phyloP scores from a whole-genome alignment of 2,888 invertebrate species.

The Hypsopygia costalis region DNA sequence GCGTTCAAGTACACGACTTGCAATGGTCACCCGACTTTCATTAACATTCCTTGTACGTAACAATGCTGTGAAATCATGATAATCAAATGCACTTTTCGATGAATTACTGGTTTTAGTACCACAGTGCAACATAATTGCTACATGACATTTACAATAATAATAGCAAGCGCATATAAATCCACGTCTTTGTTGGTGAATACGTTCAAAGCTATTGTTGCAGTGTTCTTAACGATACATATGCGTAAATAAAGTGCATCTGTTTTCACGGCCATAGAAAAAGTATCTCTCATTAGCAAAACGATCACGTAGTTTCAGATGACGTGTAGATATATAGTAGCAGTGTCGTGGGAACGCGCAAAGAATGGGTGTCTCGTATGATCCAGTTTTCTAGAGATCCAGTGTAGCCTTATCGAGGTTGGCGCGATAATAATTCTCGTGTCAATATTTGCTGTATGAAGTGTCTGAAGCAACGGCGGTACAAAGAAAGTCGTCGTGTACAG shows the following conservation, averaged over 20 bases:
- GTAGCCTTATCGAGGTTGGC: conserved; percentile 65
- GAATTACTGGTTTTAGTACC: no score
- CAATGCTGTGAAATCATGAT: conserved; percentile 2
- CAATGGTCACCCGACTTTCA: conserved; percentile 45
- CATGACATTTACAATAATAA: no score
- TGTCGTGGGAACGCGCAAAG: conserved; percentile 70
- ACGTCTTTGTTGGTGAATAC: no score
- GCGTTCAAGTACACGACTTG: conserved; percentile 44
- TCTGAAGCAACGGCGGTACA: conserved; percentile 36
- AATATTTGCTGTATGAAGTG: conserved; percentile 59
- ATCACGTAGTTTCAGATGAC: conserved; percentile 62
- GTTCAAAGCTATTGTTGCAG: no score
- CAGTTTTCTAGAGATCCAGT: conserved; percentile 69
- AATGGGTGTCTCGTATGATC: conserved; percentile 63
- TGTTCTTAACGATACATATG: no score
- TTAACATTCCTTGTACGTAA: conserved; percentile 19
- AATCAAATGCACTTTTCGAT: no score
- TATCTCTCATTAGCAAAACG: conserved; percentile 57
- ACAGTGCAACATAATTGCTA: no score
- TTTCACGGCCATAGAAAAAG: conserved; percentile 54
- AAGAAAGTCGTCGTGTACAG: conserved; percentile 24
- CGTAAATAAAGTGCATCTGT: conserved; percentile 6
- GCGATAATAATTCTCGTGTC: conserved; percentile 63
- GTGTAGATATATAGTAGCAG: conserved; percentile 48
- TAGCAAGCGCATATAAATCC: no score